These are phyloP conservation scores for Coronaproctus castanopsis DNA, from an alignment of 2,888 invertebrate genomes.

Conservation along the genomic window DNA sequence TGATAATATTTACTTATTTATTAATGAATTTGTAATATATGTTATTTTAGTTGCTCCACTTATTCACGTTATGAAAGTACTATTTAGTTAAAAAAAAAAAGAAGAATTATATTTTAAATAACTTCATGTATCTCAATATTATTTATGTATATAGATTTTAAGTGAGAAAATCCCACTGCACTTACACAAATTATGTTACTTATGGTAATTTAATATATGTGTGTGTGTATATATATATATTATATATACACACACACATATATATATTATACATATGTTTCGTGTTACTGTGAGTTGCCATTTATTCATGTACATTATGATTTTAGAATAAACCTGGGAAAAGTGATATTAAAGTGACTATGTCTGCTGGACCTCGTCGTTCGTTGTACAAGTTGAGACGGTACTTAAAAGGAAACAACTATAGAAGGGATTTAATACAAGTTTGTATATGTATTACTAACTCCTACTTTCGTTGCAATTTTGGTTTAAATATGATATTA, in stretches of 20 bases:
- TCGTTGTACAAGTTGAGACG: constrained; percentile 68
- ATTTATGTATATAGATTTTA: too few relatives aligned
- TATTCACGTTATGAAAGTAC: too few relatives aligned
- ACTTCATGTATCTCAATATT: too few relatives aligned
- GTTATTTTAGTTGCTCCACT: too few relatives aligned
- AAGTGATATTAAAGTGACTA: constrained; percentile 48
- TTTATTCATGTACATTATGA: constrained; percentile 10
- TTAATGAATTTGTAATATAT: too few relatives aligned
- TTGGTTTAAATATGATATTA: constrained; percentile 9
- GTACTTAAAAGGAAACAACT: constrained; percentile 55
- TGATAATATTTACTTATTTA: too few relatives aligned
- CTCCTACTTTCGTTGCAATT: constrained; percentile 6
- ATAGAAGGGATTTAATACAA: constrained; percentile 72
- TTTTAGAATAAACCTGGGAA: constrained; percentile 54
- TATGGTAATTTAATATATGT: not conserved
- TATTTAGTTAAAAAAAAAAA: too few relatives aligned
- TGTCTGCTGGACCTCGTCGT: constrained; percentile 74
- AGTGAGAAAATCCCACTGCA: too few relatives aligned
- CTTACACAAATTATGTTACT: too few relatives aligned
- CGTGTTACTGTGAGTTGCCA: too few relatives aligned
- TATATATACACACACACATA: not conserved
- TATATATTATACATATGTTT: not conserved
- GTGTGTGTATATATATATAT: not conserved
- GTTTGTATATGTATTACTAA: constrained; percentile 10
- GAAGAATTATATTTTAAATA: too few relatives aligned